These are phyloP conservation scores for Leucosticte australis DNA, from an alignment of 2,113 vertebrate species.

Conservation along the genomic window DNA sequence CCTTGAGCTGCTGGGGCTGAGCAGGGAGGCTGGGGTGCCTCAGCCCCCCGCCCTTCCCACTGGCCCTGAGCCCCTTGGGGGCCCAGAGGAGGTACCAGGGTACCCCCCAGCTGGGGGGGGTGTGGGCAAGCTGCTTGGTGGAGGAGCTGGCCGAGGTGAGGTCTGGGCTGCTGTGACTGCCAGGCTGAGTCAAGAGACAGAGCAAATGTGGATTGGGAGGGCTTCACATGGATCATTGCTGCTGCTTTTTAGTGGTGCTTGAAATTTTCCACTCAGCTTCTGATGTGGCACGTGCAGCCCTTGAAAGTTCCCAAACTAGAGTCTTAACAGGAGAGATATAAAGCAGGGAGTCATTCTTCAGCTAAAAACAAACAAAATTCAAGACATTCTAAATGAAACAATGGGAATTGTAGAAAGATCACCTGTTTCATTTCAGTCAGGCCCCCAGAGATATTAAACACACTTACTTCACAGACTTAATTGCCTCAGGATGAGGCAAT, in stretches of 20 bases:
- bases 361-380: conserved; percentile 39
- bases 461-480: conserved; percentile 75
- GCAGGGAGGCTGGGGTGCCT: not conserved
- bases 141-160: not conserved
- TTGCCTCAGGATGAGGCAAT: conserved; percentile 81
- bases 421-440: conserved; percentile 75
- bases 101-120: not conserved
- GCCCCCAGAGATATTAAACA: conserved; percentile 73
- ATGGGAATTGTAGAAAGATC: conserved; percentile 68
- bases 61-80: not conserved
- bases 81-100: rapidly evolving
- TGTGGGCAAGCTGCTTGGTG: not conserved
- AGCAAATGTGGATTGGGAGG: rapidly evolving
- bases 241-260: not conserved
- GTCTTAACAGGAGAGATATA: not conserved
- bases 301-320: not conserved
- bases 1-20: not conserved
- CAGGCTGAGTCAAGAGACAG: rapidly evolving
- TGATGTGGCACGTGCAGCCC: not conserved
- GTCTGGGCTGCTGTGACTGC: not conserved
- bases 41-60: not conserved
- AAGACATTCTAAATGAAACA: conserved; percentile 62
- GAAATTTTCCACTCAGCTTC: not conserved
- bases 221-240: not conserved
- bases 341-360: conserved; percentile 40